Percentiles rank a stretch among this genome's conserved stretches.
phyloP scores from a whole-genome alignment of 2,797 vertebrate genomes.

The Pseudochirops corinnae region DNA sequence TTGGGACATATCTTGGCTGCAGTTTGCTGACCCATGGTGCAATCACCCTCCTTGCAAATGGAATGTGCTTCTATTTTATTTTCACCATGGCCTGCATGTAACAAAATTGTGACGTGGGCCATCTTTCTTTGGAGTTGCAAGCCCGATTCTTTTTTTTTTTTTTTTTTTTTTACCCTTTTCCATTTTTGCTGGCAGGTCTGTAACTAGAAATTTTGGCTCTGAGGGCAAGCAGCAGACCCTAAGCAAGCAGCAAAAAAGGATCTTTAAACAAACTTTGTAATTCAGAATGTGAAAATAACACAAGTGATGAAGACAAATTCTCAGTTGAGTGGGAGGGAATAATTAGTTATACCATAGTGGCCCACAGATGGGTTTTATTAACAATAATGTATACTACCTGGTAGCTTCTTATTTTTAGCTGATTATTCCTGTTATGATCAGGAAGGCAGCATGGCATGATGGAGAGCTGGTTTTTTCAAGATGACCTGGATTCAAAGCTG shows the following conservation, averaged over 20 bases:
- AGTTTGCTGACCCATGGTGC: not conserved
- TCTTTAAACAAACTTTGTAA: not conserved
- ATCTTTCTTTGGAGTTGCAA: not conserved
- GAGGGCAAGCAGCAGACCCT: not conserved
- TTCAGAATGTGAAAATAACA: not conserved
- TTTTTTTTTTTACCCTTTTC: not conserved
- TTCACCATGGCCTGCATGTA: not conserved
- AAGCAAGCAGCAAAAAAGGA: not conserved
- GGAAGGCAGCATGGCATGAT: not conserved
- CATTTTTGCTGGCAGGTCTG: not conserved
- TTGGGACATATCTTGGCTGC: not conserved
- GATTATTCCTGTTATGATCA: not conserved
- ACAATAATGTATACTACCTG: not conserved
- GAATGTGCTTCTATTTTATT: not conserved
- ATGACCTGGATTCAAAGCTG: not conserved
- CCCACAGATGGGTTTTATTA: slow-evolving; percentile 1
- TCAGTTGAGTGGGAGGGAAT: not conserved
- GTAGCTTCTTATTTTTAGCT: not conserved
- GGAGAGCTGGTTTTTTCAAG: not conserved
- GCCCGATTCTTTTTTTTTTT: not conserved
- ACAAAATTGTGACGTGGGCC: slow-evolving; percentile 9
- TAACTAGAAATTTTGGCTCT: not conserved
- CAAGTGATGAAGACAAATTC: not conserved
- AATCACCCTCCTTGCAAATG: not conserved
- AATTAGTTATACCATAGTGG: not conserved